These are phyloP conservation scores for Leucoraja ocellata DNA, from an alignment of 2,797 vertebrate genomes.

Conservation along the genomic window DNA sequence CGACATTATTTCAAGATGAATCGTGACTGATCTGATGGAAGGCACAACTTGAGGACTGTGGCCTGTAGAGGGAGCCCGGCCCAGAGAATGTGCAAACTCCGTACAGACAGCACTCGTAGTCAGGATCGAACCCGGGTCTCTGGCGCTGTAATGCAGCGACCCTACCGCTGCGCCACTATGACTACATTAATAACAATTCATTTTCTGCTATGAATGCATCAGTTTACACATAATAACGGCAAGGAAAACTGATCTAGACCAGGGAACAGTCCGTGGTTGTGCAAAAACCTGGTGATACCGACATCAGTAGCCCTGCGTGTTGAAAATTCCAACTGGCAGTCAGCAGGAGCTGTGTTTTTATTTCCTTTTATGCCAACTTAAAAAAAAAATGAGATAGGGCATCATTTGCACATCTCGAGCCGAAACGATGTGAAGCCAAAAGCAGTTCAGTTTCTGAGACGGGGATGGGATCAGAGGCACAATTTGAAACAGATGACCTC, in stretches of 20 bases:
- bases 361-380: neutral
- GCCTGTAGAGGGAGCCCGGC: too few relatives aligned
- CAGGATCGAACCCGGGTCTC: too few relatives aligned
- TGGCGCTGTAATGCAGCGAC: too few relatives aligned
- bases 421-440: neutral
- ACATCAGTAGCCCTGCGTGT: neutral
- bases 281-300: neutral
- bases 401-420: neutral
- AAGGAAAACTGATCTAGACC: neutral
- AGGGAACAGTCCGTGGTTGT: neutral
- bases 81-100: too few relatives aligned
- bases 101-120: too few relatives aligned
- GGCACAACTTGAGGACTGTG: too few relatives aligned
- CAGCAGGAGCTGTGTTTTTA: neutral
- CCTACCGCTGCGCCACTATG: neutral
- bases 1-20: conserved; percentile 50
- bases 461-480: neutral
- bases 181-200: neutral
- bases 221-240: neutral
- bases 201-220: neutral
- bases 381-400: neutral
- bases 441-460: neutral
- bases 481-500: neutral
- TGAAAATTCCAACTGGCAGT: neutral
- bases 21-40: conserved; percentile 14